A percentile compares a stretch with the other conserved stretches of the same genome.
These are phyloP conservation scores for Tauraco erythrolophus DNA, from an alignment of 2,113 vertebrate genomes.

Conservation along the genomic window DNA sequence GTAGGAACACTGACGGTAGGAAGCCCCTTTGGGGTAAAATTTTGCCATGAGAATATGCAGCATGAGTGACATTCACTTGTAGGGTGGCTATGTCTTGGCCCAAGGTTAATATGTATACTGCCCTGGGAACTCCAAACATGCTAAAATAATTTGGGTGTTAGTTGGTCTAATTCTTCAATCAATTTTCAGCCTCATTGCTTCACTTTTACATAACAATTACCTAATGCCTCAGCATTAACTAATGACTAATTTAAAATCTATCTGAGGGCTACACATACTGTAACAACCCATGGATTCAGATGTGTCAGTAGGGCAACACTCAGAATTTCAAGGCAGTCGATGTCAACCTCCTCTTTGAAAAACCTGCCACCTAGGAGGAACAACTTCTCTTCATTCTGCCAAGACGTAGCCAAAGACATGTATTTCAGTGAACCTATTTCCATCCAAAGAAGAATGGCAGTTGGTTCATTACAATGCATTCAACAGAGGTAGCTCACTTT, in stretches of 20 bases:
- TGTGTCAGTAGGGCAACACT: not conserved
- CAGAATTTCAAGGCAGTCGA: not conserved
- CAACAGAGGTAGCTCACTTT: not conserved
- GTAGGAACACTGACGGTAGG: not conserved
- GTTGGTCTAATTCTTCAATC: not conserved
- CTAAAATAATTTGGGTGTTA: not conserved
- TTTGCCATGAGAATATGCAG: not conserved
- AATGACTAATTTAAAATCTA: not conserved
- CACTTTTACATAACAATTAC: not conserved
- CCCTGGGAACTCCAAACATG: not conserved
- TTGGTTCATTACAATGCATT: not conserved
- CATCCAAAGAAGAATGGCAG: not conserved
- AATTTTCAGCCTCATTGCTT: not conserved
- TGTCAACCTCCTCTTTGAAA: not conserved
- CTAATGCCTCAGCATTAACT: not conserved
- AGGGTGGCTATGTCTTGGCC: not conserved
- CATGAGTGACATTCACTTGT: not conserved
- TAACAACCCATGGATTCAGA: not conserved
- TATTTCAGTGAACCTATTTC: not conserved
- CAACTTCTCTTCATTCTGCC: not conserved
- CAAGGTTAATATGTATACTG: not conserved
- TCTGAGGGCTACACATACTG: not conserved
- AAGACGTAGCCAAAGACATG: not conserved
- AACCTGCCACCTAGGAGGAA: not conserved
- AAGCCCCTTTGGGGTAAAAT: not conserved